Base-by-base conservation (phyloP, 2,797 vertebrate genomes). In the Pseudochirops corinnae region DNA sequence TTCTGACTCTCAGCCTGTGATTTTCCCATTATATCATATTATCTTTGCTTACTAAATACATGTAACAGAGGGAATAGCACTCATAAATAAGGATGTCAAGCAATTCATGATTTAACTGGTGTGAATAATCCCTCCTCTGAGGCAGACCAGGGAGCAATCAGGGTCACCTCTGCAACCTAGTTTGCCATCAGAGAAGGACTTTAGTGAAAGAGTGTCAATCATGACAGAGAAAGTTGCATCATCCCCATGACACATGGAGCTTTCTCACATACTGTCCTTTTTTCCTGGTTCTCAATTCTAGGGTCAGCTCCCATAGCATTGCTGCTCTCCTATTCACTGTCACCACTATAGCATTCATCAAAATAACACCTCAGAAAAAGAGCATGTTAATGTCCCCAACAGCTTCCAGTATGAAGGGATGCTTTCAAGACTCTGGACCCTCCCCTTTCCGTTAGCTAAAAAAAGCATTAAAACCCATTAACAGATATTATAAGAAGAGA, bases 361-460 rank as follows among this genome's bases (percentile, higher is more conserved):
- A 74, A 91, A 55, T 95, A 96, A 96, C 67, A 93, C 60, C 92
- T 92, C 57, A 24, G 26, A 92, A 87, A 95, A 95, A 39, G 90
- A 95, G 55, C 53, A 94, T 55, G 92, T 4, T 18, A 82, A 13
- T 91, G 50, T 91, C 50, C 56, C 5, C 87, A 93, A 93, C 31
- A 91, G 92, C 90, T 93, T 13, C 62, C 92, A 90, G 93, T n/a
- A 91, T 95, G 46, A 96, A 96, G 93, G 24, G 94, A 92, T 97
- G 24, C 26, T 82, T 91, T 33, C 60, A 2, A 55, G 67, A 39
- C 95, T 39, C 33, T 95, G 21, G 55, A 11, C 13, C 4, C 0
- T 55, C 6, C 87, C 12, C 0, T 95, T 96, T 94, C 56, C 31
- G 55, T 96, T 52, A 1, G 14, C 92, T 97, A 95, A 95, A 95